Base-by-base conservation (phyloP, 2,888 invertebrate species). In the Lasioglossum pauxillum region DNA sequence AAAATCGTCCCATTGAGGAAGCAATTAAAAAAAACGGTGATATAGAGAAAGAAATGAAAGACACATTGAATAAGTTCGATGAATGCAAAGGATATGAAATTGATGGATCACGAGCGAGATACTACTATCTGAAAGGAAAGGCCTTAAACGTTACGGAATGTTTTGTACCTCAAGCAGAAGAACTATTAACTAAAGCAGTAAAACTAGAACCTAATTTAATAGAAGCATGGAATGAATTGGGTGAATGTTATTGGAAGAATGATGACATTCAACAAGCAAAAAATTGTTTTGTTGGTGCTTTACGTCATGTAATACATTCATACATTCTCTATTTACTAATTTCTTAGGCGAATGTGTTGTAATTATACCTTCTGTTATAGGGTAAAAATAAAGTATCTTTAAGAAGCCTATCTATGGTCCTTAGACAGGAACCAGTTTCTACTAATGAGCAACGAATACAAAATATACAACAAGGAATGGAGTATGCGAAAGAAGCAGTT, bases 191-290 rank as follows among this genome's bases (percentile, higher is more conserved):
- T 75, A 98, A 98, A 94, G 97, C 98, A 5, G 97, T 98, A 0
- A 98, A 98, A 94, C 95, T 98, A 67, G 97, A 98, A 93, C 98
- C 98, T 1, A 97, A 97, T 90, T 95, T 97, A 80, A 96, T 97
- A 0, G 97, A 97, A 79, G 98, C 98, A 0, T 98, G 98, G 98
- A 98, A 98, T 93, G 97, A 98, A 94, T 96, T 99, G 0, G 98
- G 98, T 0, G 98, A 98, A 95, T 98, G 97, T 93, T 98, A 98
- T 94, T 98, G 98, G 97, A 98, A 98, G 95, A 98, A 97, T 93
- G 97, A 97, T 93, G 98, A 98, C 93, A 95, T 98, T 10, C 96
- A 96, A 88, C 97, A 97, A 92, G 98, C 98, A 0, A 97, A 97
- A 93, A 97, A 97, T 91, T 98, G 98, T 95, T 98, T 98, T 95